Evolutionary conservation across 2,888 invertebrate species (phyloP), one percentile per base, ranked within the genome.

Genomic region (Latheticus oryzae): DNA sequence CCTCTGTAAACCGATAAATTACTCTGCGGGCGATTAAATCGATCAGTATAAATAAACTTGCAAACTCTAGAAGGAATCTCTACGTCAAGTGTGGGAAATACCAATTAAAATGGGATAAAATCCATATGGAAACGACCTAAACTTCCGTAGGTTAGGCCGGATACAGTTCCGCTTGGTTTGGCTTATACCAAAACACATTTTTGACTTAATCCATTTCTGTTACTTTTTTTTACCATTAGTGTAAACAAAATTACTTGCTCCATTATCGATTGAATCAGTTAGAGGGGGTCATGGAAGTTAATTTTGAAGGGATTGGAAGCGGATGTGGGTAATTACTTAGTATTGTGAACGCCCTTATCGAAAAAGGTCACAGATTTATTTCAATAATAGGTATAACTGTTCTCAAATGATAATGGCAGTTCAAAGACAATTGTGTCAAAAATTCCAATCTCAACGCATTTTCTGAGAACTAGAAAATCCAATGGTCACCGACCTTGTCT

Each of bases 91-190:
- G 43, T 47, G 47, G 33, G 33, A 47, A 23, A 33, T 35, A 16
- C 35, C 5, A 48, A 35, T 48, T 48, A 48, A 35, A n/a, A 48
- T 11, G 7, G 23, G 12, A 35, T 26, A 21, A 33, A 35, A 35
- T 37, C 35, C 23, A 47, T 19, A 42, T 42, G 42, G 42, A 42
- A 40, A 32, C 32, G 17, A 48, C 13, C 32, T 17, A 21, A 48
- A 26, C 37, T 48, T 48, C 48, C 48, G 48, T n/a, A 30, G 51
- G 51, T 38, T 51, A 16, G 51, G 40, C 51, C 32, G 52, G 52
- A 53, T 21, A 19, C 23, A 2, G 52, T 53, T 53, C 52, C 52
- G 43, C 26, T 53, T 23, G 9, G 15, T 2, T 30, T 5, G 23
- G 40, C 38, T 53, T 33, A 42, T 5, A 19, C 12, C 42, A 16